Percentiles rank a stretch among this genome's conserved stretches.
phyloP scores from a whole-genome alignment of 2,888 invertebrate species.

The Lithophane socia region DNA sequence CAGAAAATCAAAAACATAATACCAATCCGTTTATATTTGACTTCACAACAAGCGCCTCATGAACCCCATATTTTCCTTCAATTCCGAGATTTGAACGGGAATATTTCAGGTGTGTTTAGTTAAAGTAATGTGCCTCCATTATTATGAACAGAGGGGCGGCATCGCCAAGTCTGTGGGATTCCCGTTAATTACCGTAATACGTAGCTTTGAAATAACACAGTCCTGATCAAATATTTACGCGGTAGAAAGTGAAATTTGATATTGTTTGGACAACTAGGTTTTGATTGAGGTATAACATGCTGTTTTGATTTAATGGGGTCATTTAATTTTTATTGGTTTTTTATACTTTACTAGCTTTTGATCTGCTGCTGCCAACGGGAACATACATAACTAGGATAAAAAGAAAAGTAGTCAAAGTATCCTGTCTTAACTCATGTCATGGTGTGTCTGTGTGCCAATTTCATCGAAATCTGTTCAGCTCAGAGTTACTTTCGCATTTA shows the following conservation, averaged over 20 bases:
- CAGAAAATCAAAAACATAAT: conserved; percentile 1
- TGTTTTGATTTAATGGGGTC: conserved; percentile 1
- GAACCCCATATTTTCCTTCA: conserved; percentile 52
- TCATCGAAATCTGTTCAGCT: not conserved
- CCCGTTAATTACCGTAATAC: conserved; percentile 71
- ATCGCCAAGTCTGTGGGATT: conserved; percentile 65
- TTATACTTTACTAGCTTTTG: not conserved
- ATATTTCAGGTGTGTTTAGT: conserved; percentile 57
- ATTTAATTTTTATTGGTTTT: not conserved
- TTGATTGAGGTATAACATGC: conserved; percentile 31
- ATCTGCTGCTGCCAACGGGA: too few relatives aligned
- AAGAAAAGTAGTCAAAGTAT: not conserved
- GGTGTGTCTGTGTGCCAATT: not conserved
- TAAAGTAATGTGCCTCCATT: conserved; percentile 55
- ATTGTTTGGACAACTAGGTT: conserved; percentile 53
- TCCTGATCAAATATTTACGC: conserved; percentile 69
- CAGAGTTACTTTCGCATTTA: not conserved
- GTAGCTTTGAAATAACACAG: conserved; percentile 65
- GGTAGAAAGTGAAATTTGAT: conserved; percentile 61
- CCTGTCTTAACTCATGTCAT: not conserved
- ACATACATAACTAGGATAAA: not conserved
- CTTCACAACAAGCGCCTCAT: conserved; percentile 8
- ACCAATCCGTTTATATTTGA: conserved; percentile 31
- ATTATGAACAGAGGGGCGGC: conserved; percentile 65
- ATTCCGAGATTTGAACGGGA: conserved; percentile 51